A percentile compares a stretch with the other conserved stretches of the same genome.
These are phyloP conservation scores for Danaus plexippus DNA, from an alignment of 1,140 invertebrate genomes.

Conservation along the genomic window DNA sequence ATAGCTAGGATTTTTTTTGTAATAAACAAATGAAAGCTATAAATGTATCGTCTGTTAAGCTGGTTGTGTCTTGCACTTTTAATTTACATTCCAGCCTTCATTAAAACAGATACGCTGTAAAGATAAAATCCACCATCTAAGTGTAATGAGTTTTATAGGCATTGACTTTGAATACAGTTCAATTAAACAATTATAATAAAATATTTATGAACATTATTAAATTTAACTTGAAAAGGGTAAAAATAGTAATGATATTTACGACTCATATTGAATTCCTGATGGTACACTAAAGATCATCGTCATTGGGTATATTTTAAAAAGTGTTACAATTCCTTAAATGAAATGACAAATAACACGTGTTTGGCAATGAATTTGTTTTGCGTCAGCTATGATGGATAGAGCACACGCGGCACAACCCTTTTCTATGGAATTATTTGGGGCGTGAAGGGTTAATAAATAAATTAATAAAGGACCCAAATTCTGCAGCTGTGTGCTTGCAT, in stretches of 20 bases:
- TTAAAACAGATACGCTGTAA: conserved; percentile 14
- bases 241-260: conserved; percentile 1
- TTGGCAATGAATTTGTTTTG: conserved; percentile 60
- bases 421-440: conserved; percentile 45
- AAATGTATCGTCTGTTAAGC: conserved; percentile 10
- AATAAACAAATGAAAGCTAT: conserved; percentile 16
- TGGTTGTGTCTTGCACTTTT: conserved; percentile 8
- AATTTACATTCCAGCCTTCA: conserved; percentile 14
- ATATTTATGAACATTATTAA: not conserved
- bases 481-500: conserved; percentile 49
- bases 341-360: conserved; percentile 36
- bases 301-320: not conserved
- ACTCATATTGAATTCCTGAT: not conserved
- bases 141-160: conserved; percentile 12
- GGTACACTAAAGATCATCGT: no score
- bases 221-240: not conserved
- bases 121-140: conserved; percentile 9
- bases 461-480: conserved; percentile 50
- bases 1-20: conserved; percentile 14
- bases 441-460: conserved; percentile 67
- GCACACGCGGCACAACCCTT: conserved; percentile 46
- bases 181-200: conserved; percentile 11
- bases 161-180: conserved; percentile 22
- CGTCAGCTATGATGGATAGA: conserved; percentile 51
- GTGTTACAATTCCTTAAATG: not conserved